Conservation (phyloP, 1,140 invertebrate genomes). For the Lethrus apterus region DNA sequence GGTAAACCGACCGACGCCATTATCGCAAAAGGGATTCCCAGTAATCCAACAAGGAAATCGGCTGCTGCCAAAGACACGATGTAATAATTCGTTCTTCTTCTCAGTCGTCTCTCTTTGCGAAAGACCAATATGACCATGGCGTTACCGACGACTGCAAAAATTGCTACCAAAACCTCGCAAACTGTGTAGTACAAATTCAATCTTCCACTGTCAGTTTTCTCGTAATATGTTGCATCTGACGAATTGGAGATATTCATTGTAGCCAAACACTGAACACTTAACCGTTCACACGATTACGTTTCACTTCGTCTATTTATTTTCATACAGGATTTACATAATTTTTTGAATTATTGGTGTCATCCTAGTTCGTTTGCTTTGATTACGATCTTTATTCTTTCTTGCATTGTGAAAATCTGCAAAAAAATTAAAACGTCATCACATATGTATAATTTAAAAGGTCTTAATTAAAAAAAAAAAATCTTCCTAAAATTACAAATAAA, state of each 20-base stretch:
- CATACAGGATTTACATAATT: neutral
- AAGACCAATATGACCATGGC: slow-evolving; percentile 80
- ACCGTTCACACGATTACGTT: no score
- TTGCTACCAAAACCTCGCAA: slow-evolving; percentile 72
- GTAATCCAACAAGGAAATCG: slow-evolving; percentile 70
- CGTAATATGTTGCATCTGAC: slow-evolving; percentile 21
- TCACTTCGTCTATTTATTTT: no score
- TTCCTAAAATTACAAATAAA: no score
- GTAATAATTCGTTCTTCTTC: slow-evolving; percentile 83
- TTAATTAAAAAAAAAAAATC: no score
- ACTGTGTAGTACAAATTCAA: slow-evolving; percentile 62
- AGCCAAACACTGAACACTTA: no score
- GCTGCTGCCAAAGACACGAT: slow-evolving; percentile 82
- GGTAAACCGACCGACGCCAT: slow-evolving; percentile 69
- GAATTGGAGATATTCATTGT: slow-evolving; percentile 12
- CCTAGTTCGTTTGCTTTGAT: neutral
- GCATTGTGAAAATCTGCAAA: no score
- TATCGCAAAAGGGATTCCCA: slow-evolving; percentile 81
- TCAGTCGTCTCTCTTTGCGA: slow-evolving; percentile 62
- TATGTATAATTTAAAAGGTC: no score
- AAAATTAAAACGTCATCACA: no score
- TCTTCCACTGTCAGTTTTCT: slow-evolving; percentile 24
- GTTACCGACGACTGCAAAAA: slow-evolving; percentile 76
- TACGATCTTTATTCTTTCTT: slow-evolving; percentile 1
- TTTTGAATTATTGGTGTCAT: neutral